Evolutionary conservation across 2,888 invertebrate species (phyloP), one percentile per base, ranked within the genome.

Genomic region (Dolichomitus sp.): DNA sequence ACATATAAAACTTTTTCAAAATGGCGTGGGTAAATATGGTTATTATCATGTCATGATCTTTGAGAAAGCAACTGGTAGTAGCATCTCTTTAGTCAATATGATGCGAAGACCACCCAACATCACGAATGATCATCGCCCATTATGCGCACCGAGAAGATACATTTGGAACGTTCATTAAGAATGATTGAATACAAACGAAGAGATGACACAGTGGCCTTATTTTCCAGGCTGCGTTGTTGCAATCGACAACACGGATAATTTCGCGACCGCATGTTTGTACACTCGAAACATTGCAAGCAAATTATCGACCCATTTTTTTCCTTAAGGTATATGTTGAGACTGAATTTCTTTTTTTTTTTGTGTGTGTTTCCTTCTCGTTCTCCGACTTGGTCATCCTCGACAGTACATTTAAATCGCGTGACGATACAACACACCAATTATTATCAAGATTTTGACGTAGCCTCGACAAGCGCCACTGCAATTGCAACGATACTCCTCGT

Each of bases 201-300:
- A 73, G 79, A 70, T 65, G 73, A 82, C 72, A 82, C 82, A 45
- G 80, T 85, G 82, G 84, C 82, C 80, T 84, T 81, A 72, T 81
- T 84, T 81, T 14, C 59, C 33, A 23, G 23, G 40, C 66, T 66
- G 19, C 61, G 11, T 27, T 33, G 30, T 37, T 27, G 30, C 40
- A 23, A 69, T 73, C 68, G 19, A 19, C 50, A 19, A 33, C 17
- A 48, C 12, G 33, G 3, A 50, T 68, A 66, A 69, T 59, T 54
- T 48, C 48, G 14, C 45, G 69, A 19, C 33, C 52, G 52, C 69
- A 37, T 40, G 69, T 52, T 23, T 33, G 45, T 69, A 23, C 69
- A 37, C 17, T 69, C 54, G 23, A 57, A 33, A 70, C 4, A 65
- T 79, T 57, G 75, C 79, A 30, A 72, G 70, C 75, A 75, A 79